phyloP scores from a whole-genome alignment of 35 echinoderm and acorn worm genomes.

The Apostichopus japonicus region DNA sequence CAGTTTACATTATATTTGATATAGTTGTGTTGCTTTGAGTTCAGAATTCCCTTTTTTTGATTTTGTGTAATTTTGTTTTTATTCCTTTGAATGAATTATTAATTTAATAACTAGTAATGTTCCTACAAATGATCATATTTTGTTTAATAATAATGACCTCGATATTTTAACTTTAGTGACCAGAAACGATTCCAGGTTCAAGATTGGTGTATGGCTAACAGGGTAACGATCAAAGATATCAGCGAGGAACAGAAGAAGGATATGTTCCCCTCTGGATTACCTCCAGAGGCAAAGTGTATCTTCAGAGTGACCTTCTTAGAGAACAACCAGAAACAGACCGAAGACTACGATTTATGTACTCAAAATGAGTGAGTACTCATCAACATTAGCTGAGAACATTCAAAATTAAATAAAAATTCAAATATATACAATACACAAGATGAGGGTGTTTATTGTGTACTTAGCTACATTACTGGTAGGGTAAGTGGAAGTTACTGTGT shows the following conservation, averaged over 20 bases:
- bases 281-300: slow-evolving; percentile 9
- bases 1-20: neutral
- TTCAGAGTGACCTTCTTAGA: slow-evolving; percentile 14
- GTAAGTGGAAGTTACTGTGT: no score
- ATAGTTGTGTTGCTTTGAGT: no score
- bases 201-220: slow-evolving; percentile 35
- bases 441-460: no score
- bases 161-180: neutral
- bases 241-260: neutral
- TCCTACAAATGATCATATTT: no score
- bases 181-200: slow-evolving; percentile 26
- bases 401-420: no score
- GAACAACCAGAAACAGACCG: neutral
- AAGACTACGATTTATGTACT: slow-evolving; percentile 30
- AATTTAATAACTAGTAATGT: no score
- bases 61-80: neutral
- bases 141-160: no score
- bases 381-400: neutral
- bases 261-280: neutral
- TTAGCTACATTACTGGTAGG: no score
- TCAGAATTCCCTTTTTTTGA: neutral
- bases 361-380: neutral
- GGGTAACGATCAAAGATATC: neutral
- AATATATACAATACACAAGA: no score
- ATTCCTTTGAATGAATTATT: no score